Conservation (phyloP, 2,888 invertebrate species). For the Operophtera brumata region DNA sequence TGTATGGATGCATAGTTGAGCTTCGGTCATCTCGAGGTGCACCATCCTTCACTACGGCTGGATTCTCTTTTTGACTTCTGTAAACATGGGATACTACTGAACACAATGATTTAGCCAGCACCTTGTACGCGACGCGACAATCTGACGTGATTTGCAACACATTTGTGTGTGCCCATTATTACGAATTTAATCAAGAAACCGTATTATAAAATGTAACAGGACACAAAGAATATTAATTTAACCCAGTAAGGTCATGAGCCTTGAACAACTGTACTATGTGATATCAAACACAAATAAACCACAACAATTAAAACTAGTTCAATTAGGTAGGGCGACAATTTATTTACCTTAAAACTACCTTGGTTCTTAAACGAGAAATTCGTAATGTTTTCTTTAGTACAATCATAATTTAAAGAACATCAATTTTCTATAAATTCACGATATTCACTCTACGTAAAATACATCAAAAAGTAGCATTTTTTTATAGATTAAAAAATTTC, state of each 20-base stretch:
- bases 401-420: conserved; percentile 71
- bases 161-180: neutral
- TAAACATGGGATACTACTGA: conserved; percentile 38
- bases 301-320: conserved; percentile 19
- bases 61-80: conserved; percentile 55
- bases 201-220: conserved; percentile 31
- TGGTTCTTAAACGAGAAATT: conserved; percentile 65
- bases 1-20: conserved; percentile 51
- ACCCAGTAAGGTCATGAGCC: conserved; percentile 59
- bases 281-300: conserved; percentile 18
- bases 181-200: conserved; percentile 7
- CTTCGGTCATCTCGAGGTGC: conserved; percentile 71
- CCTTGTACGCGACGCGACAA: neutral
- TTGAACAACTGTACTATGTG: conserved; percentile 47
- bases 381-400: conserved; percentile 67
- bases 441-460: conserved; percentile 46
- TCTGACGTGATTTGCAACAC: neutral
- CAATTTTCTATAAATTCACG: conserved; percentile 49
- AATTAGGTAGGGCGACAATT: conserved; percentile 29
- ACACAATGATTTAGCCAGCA: conserved; percentile 2
- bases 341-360: conserved; percentile 66
- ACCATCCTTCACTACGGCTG: conserved; percentile 61
- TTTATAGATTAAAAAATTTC: conserved; percentile 42
- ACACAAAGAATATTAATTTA: conserved; percentile 47
- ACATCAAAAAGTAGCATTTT: conserved; percentile 43